Evolutionary conservation across 2,888 invertebrate species (phyloP).

Genomic region (Listrodromus nycthemerus): DNA sequence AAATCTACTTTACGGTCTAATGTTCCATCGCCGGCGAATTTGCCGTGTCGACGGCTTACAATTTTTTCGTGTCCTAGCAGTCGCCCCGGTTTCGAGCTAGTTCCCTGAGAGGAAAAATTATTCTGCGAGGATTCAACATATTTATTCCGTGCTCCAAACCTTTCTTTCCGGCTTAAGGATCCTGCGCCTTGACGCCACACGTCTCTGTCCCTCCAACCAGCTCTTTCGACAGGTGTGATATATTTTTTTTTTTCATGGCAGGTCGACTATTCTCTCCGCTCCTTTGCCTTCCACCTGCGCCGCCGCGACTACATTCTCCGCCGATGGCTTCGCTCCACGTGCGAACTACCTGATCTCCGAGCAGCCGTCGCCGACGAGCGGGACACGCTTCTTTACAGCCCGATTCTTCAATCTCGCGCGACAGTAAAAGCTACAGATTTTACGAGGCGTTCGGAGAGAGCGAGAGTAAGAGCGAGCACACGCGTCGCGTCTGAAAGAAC

Average conservation of each 20-base stretch:
- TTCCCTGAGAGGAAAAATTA: neutral
- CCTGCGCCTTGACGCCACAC: neutral
- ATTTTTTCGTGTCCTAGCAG: neutral
- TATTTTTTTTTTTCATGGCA: neutral
- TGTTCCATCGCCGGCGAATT: too few species aligned
- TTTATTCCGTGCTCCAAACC: slow-evolving; percentile 80
- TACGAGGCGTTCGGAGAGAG: slow-evolving; percentile 69
- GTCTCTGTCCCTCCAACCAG: slow-evolving; percentile 33
- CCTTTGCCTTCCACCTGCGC: slow-evolving; percentile 51
- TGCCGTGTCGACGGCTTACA: neutral
- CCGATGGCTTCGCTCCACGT: slow-evolving; percentile 23
- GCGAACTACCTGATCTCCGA: slow-evolving; percentile 2
- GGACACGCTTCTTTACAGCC: slow-evolving; percentile 76
- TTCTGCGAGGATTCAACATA: slow-evolving; percentile 77
- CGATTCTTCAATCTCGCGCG: slow-evolving; percentile 79
- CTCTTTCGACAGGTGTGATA: slow-evolving; percentile 40
- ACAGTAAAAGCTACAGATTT: slow-evolving; percentile 79
- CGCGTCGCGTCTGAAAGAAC: slow-evolving; percentile 13
- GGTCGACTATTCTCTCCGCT: slow-evolving; percentile 45
- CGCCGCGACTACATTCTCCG: neutral
- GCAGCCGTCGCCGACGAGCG: slow-evolving; percentile 57
- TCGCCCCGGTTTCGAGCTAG: neutral
- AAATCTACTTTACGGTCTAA: too few species aligned
- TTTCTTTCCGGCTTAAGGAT: slow-evolving; percentile 48
- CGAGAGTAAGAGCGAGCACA: slow-evolving; percentile 31